A percentile compares a stretch with the other conserved stretches of the same genome.
These are phyloP conservation scores for Crotalus tigris DNA, from an alignment of 2,113 vertebrate genomes.

Conservation along the genomic window DNA sequence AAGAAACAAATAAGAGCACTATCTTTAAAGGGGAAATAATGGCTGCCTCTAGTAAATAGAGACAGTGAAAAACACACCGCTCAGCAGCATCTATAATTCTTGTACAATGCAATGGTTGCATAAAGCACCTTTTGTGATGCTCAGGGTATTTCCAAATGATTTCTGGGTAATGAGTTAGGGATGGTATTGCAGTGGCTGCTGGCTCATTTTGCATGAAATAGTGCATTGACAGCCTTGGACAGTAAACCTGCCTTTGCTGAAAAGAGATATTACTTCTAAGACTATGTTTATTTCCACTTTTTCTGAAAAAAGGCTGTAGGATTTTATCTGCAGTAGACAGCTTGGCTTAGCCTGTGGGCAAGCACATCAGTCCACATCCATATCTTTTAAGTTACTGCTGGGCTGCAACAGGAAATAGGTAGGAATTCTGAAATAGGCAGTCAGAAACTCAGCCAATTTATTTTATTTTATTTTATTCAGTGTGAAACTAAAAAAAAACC, in stretches of 20 bases:
- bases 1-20: not conserved
- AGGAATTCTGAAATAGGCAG: conserved; percentile 10
- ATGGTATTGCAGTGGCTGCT: not conserved
- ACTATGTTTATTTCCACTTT: not conserved
- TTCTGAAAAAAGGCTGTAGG: not conserved
- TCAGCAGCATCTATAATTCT: not conserved
- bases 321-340: not conserved
- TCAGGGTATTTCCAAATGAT: not conserved
- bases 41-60: not conserved
- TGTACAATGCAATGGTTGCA: not conserved
- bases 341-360: not conserved
- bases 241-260: not conserved
- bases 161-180: conserved; percentile 5
- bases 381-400: conserved; percentile 2
- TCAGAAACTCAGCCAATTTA: not conserved
- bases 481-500: not conserved
- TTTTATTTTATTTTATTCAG: not conserved
- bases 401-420: not conserved
- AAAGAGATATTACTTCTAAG: conserved; percentile 8
- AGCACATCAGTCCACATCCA: conserved; percentile 2
- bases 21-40: not conserved
- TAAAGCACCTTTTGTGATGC: not conserved
- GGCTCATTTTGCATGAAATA: conserved; percentile 12
- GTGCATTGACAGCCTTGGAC: not conserved
- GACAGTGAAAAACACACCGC: not conserved